Evolutionary conservation across 2,888 invertebrate genomes (phyloP), one percentile per base, ranked within the genome.

Genomic region (Gerris lacustris): DNA sequence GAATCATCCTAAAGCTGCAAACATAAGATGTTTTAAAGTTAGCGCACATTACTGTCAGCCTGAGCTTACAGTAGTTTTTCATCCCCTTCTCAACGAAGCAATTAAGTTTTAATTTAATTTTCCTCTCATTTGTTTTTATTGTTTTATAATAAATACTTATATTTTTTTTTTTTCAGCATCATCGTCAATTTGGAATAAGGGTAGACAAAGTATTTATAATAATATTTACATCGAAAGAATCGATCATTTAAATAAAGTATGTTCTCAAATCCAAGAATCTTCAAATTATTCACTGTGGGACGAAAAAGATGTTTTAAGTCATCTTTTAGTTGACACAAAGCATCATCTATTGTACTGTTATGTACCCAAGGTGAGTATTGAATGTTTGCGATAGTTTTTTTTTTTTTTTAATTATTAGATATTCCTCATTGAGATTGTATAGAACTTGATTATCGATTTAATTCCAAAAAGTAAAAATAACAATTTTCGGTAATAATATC

Each of bases 301-400:
- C 45, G 74, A 79, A 68, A 76, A 72, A 67, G 83, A 82, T 71
- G 85, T 87, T 76, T 84, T 92, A 77, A 87, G 89, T 77, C 93
- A 94, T 78, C 86, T 94, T 79, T 82, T 94, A 73, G 88, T 95
- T 31, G 92, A 95, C 79, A 90, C 91, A 77, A 84, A 86, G 72
- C 91, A 93, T 78, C 89, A 90, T 79, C 83, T 95, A 17, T 82
- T 96, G 15, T 96, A 95, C 79, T 96, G 96, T 79, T 94, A 94
- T 80, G 93, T 96, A 74, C 95, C 96, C 72, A 96, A 96, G 87
- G 92, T 92, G 83, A 83, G 83, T 77, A 64, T 63, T 72, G 73
- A 44, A n/a, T 55, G 5, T 15, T 15, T n/a, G n/a, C n/a, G n/a
- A n/a, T n/a, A n/a, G n/a, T n/a, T n/a, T n/a, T n/a, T n/a, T 0